phyloP scores from a whole-genome alignment of 1,140 invertebrate species.

The Uloborus diversus region DNA sequence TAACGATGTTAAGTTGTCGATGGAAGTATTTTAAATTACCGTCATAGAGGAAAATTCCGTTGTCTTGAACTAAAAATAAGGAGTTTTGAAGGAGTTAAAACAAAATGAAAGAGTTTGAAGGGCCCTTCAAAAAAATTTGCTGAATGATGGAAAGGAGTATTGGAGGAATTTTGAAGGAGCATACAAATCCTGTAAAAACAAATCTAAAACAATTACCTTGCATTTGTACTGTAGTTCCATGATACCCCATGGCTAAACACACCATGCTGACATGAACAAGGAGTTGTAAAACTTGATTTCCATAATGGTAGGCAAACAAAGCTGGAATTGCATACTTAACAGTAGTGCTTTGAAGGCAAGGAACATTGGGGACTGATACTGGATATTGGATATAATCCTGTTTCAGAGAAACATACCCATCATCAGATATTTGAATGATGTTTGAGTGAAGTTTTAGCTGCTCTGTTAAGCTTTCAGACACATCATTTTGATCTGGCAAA shows the following conservation, averaged over 20 bases:
- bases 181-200: neutral
- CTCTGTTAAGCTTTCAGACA: neutral
- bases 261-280: constrained; percentile 54
- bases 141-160: neutral
- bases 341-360: neutral
- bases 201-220: constrained; percentile 21
- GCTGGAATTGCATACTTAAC: constrained; percentile 25
- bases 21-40: too few relatives aligned
- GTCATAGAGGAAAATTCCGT: too few relatives aligned
- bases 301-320: constrained; percentile 56
- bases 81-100: too few relatives aligned
- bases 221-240: neutral
- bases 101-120: too few relatives aligned
- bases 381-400: neutral
- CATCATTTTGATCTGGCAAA: too few relatives aligned
- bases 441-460: constrained; percentile 39
- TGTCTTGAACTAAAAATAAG: too few relatives aligned
- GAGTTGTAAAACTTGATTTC: constrained; percentile 58
- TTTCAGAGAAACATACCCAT: neutral
- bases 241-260: constrained; percentile 4
- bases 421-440: constrained; percentile 13
- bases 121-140: too few relatives aligned
- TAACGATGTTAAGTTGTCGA: too few relatives aligned
- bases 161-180: neutral
- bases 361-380: neutral